Base-by-base conservation (phyloP, 2,888 invertebrate species). In the Dascillus cervinus region DNA sequence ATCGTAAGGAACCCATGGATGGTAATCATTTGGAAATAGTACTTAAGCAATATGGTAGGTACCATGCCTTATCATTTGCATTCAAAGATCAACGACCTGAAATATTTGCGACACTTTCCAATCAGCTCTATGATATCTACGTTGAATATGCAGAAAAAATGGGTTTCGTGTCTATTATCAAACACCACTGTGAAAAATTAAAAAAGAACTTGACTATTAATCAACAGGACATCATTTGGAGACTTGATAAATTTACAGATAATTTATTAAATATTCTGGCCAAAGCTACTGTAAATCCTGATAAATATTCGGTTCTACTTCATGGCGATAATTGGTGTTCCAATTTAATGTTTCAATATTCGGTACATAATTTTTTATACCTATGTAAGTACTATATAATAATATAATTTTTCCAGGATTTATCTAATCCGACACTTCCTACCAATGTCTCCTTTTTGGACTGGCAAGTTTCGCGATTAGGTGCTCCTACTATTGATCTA, bases 291-390 rank as follows among this genome's bases (percentile, higher is more conserved):
- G n/a, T n/a, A n/a, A n/a, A n/a, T n/a, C n/a, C n/a, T 11, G 37
- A 34, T 13, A 23, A 40, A 20, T 33, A 27, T 26, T 19, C 32
- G 9, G 48, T 50, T 3, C 37, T 56, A 17, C 24, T 45, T 2
- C 56, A 56, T 41, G 54, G 55, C 3, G 57, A 57, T 39, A 52
- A 53, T 31, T 57, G 57, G 57, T 52, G 43, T 26, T 56, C 56
- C 26, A 57, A 57, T 27, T 52, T 57, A 46, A 47, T 57, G 49
- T 57, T 55, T 34, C 43, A 49, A 37, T 53, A 56, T 35, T 56
- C 42, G 43, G 46, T 39, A 20, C 5, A 15, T 8, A 12, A 21
- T 17, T 8, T 6, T 8, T 17, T 17, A n/a, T n/a, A n/a, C n/a
- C n/a, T n/a, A n/a, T n/a, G n/a, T n/a, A n/a, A n/a, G n/a, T n/a